A percentile compares a stretch with the other conserved stretches of the same genome.
Conservation (phyloP, 2,113 vertebrate species). For the Eolophus roseicapilla region DNA sequence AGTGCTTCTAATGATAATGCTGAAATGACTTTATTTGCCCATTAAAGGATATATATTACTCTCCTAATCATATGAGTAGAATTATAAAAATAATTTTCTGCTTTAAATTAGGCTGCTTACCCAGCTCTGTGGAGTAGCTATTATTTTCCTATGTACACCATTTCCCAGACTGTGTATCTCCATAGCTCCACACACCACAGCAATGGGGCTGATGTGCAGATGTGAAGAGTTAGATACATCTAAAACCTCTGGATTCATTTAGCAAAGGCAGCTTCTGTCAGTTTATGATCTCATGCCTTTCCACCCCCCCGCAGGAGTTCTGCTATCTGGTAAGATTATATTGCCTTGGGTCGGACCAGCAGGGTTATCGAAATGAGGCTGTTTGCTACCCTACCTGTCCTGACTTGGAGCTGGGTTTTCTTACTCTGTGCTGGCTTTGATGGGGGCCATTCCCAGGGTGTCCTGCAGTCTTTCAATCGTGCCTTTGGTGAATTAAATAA, state of each 20-base stretch:
- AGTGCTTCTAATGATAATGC: background rate
- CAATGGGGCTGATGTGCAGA: background rate
- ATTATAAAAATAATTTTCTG: background rate
- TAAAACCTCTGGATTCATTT: background rate
- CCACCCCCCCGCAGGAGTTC: background rate
- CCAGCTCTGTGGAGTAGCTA: background rate
- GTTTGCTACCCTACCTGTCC: background rate
- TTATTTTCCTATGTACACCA: accelerated
- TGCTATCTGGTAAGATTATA: background rate
- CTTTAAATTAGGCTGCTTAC: background rate
- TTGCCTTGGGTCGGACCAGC: background rate
- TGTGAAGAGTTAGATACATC: background rate
- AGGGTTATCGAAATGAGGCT: background rate
- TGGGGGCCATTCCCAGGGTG: background rate
- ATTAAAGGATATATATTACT: background rate
- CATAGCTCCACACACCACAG: accelerated
- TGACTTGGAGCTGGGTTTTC: accelerated
- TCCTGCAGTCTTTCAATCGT: background rate
- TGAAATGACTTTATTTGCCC: background rate
- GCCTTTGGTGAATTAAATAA: background rate
- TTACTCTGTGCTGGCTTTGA: background rate
- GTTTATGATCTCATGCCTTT: background rate
- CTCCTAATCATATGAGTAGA: background rate
- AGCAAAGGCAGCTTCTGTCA: background rate
- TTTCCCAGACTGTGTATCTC: background rate